These are phyloP conservation scores for Shargacucullia verbasci DNA, from an alignment of 2,888 invertebrate species.

Conservation along the genomic window DNA sequence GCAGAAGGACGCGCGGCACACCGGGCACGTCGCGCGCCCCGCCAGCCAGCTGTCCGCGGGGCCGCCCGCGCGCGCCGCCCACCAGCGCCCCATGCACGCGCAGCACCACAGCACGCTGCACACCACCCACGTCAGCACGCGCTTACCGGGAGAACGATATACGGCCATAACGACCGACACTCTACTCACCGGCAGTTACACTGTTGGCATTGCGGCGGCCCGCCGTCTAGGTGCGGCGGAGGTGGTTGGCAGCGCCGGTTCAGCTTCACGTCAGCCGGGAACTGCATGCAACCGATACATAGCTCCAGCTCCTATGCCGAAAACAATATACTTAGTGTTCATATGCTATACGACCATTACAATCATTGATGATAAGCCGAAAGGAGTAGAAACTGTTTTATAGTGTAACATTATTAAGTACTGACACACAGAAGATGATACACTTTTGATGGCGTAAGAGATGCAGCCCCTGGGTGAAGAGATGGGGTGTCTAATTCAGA, in stretches of 20 bases:
- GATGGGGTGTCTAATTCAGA: too few relatives aligned
- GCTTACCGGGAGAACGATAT: too few relatives aligned
- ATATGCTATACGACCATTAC: too few relatives aligned
- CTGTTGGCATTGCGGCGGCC: constrained; percentile 75
- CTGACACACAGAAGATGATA: too few relatives aligned
- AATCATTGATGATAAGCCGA: not conserved
- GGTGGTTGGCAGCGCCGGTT: constrained; percentile 91
- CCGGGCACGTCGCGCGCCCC: constrained; percentile 95
- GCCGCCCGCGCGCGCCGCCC: constrained; percentile 94
- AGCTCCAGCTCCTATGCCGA: constrained; percentile 91
- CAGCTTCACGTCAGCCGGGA: constrained; percentile 93
- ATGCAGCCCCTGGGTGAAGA: too few relatives aligned
- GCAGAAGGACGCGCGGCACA: constrained; percentile 95
- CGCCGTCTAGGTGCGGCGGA: constrained; percentile 76
- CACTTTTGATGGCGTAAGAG: too few relatives aligned
- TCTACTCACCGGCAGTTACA: constrained; percentile 77
- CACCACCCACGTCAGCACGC: too few relatives aligned
- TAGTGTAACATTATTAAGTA: too few relatives aligned
- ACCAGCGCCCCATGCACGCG: constrained; percentile 96
- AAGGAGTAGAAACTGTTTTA: too few relatives aligned
- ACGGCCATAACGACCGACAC: not conserved
- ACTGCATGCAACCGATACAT: constrained; percentile 97
- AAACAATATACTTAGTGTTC: too few relatives aligned
- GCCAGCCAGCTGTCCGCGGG: constrained; percentile 93
- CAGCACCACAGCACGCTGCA: constrained; percentile 96